Evolutionary conservation across 2,113 vertebrate species (phyloP), one percentile per base, ranked within the genome.

Genomic region (Esox niger): DNA sequence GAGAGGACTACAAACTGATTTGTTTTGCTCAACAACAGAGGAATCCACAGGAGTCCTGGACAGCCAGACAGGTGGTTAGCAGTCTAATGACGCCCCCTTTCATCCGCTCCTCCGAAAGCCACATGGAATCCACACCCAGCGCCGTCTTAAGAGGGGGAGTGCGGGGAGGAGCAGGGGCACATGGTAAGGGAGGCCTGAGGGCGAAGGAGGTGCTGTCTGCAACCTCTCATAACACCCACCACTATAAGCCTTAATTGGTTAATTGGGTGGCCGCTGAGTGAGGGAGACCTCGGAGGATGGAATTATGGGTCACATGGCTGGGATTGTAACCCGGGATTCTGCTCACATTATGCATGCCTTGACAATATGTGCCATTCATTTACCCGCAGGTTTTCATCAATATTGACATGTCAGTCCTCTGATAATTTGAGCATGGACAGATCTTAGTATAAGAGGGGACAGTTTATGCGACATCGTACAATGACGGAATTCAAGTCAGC

Each of bases 231-330:
- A 74, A 56, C 21, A 56, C 38, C 38, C 58, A 55, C 8, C 25
- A 2, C 2, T 17, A 20, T 58, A 58, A 58, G 57, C 46, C 46
- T 64, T 56, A 66, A 67, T 55, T 33, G 32, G 29, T 57, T 66
- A 32, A 66, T 25, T 72, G 54, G 35, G 69, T 29, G 6, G 38
- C 8, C 3, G 21, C 23, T 75, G 62, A 81, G 20, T 63, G 63
- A 82, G 70, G 76, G 49, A 74, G 74, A 62, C 59, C 58, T 68
- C 59, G 38, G 70, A 49, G 63, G 66, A 63, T 54, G 54, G 58
- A 73, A 49, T 75, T 27, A 47, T 55, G 68, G 25, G 52, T n/a
- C n/a, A n/a, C n/a, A n/a, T 66, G 68, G 64, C 47, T 69, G 61
- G 27, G 62, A 64, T 43, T 15, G 38, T 43, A 43, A 43, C 13